A percentile compares a stretch with the other conserved stretches of the same genome.
phyloP scores from a whole-genome alignment of 64 coral and sea anemone species.

The Catalaphyllia jardinei region DNA sequence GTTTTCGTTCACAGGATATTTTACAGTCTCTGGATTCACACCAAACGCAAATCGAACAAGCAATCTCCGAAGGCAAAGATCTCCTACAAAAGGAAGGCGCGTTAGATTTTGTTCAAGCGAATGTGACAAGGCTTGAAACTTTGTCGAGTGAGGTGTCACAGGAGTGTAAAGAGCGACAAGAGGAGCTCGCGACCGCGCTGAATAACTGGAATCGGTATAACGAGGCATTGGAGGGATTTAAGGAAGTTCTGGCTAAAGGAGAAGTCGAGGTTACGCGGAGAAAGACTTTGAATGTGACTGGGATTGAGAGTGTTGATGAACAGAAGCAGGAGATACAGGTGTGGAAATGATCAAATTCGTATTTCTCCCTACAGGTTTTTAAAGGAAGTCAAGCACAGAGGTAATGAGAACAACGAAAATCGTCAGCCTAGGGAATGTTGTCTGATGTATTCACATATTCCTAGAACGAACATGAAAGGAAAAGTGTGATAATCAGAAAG shows the following conservation, averaged over 20 bases:
- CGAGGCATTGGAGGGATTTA: constrained; percentile 56
- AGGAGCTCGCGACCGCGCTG: constrained; percentile 48
- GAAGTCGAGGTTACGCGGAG: constrained; percentile 81
- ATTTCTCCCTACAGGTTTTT: no score
- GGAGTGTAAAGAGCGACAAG: constrained; percentile 57
- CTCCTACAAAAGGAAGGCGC: constrained; percentile 44
- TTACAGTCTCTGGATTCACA: constrained; percentile 74
- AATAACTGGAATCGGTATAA: constrained; percentile 70
- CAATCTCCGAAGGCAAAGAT: constrained; percentile 54
- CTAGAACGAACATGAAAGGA: no score
- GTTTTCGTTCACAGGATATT: constrained; percentile 39
- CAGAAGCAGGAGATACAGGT: constrained; percentile 76
- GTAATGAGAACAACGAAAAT: no score
- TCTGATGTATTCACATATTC: no score
- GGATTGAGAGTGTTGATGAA: constrained; percentile 75
- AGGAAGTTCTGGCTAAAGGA: constrained; percentile 78
- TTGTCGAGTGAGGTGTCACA: constrained; percentile 51
- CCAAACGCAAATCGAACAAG: constrained; percentile 66
- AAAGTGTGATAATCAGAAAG: no score
- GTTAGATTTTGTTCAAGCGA: constrained; percentile 42
- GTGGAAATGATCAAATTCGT: neutral
- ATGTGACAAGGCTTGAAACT: constrained; percentile 58
- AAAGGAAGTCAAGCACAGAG: no score
- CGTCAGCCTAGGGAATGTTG: no score
- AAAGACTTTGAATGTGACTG: constrained; percentile 77